phyloP scores from a whole-genome alignment of 2,888 invertebrate species.

The Oscheius onirici region DNA sequence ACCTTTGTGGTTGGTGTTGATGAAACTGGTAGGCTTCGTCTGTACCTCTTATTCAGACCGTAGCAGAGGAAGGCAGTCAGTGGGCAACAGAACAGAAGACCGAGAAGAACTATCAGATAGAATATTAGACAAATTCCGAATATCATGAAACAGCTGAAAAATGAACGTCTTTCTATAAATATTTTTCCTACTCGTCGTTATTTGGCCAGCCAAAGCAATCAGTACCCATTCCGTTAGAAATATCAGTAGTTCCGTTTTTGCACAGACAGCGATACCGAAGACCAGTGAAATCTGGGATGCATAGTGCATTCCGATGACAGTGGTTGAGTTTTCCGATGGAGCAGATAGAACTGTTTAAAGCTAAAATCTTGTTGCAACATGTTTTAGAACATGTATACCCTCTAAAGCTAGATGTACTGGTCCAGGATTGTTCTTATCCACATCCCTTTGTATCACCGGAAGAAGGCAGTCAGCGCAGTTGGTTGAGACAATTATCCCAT shows the following conservation, averaged over 20 bases:
- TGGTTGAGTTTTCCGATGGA: constrained; percentile 33
- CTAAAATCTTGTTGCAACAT: constrained; percentile 31
- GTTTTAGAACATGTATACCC: neutral
- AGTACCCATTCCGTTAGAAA: constrained; percentile 47
- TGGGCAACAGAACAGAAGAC: constrained; percentile 47
- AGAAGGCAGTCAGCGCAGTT: constrained; percentile 14
- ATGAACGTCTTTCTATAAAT: too few species aligned
- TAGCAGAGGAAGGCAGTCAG: constrained; percentile 38
- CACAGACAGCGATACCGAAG: constrained; percentile 42
- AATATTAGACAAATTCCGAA: constrained; percentile 66
- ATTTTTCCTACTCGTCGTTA: constrained; percentile 46
- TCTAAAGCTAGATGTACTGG: neutral
- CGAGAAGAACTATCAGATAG: constrained; percentile 60
- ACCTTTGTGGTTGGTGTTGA: neutral
- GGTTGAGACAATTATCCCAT: constrained; percentile 14
- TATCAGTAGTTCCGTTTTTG: constrained; percentile 54
- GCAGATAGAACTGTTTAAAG: constrained; percentile 35
- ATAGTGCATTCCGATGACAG: constrained; percentile 44
- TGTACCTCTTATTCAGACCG: neutral
- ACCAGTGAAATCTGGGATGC: constrained; percentile 32
- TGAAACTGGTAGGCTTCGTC: constrained; percentile 9
- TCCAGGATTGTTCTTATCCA: neutral
- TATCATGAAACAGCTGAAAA: constrained; percentile 61
- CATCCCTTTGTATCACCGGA: neutral
- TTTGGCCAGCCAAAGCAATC: constrained; percentile 54